Conservation (phyloP, 2,888 invertebrate species). For the Ichneumoninae sp. region DNA sequence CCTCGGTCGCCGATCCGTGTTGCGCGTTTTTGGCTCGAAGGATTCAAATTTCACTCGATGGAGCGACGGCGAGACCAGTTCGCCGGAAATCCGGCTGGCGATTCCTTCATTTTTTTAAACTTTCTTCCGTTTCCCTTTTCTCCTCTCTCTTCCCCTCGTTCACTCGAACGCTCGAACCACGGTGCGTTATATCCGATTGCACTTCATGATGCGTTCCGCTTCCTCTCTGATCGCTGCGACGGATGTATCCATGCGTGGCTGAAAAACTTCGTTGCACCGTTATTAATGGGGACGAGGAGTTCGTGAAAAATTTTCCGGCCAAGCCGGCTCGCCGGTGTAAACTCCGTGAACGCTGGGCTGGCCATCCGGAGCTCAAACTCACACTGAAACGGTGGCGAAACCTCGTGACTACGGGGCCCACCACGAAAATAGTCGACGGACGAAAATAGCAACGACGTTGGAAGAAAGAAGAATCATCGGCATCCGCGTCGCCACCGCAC, state of each 20-base stretch:
- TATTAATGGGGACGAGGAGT: constrained; percentile 20
- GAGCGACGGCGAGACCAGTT: constrained; percentile 1
- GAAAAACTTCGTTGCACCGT: constrained; percentile 56
- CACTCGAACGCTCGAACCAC: not conserved
- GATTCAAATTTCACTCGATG: constrained; percentile 30
- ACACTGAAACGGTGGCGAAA: constrained; percentile 80
- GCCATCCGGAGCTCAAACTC: constrained; percentile 80
- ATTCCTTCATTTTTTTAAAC: constrained; percentile 39
- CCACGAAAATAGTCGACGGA: constrained; percentile 77
- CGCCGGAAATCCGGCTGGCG: constrained; percentile 26
- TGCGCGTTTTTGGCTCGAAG: not conserved
- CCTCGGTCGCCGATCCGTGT: not conserved
- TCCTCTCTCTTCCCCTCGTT: not conserved
- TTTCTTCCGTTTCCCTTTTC: not conserved
- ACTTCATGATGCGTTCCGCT: constrained; percentile 13
- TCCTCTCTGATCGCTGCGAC: not conserved
- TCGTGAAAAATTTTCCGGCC: constrained; percentile 33
- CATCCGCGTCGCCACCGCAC: constrained; percentile 63
- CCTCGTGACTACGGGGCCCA: constrained; percentile 78
- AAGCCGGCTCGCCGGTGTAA: constrained; percentile 66
- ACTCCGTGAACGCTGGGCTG: constrained; percentile 74
- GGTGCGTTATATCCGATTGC: not conserved
- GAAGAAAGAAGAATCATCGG: constrained; percentile 74
- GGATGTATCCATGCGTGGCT: not conserved
- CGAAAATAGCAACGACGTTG: constrained; percentile 80